phyloP scores from a whole-genome alignment of 1,140 invertebrate species.

The Papilio dardanus region DNA sequence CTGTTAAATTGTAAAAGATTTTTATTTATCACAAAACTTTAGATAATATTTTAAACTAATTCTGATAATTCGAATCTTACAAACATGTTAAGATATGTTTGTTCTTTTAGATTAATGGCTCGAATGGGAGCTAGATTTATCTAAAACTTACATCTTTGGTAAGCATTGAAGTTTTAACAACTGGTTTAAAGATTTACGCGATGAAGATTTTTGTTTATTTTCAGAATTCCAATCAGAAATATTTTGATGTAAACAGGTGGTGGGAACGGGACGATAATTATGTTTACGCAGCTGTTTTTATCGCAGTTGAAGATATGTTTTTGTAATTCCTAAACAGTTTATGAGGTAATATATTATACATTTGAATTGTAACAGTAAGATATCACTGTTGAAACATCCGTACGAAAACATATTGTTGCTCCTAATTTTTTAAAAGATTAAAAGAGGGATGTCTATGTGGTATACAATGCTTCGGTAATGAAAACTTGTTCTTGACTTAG shows the following conservation, averaged over 20 bases:
- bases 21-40: slow-evolving; percentile 5
- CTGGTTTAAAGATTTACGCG: neutral
- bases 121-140: slow-evolving; percentile 18
- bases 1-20: slow-evolving; percentile 18
- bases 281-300: neutral
- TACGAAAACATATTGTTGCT: too few species aligned
- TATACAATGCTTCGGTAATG: too few species aligned
- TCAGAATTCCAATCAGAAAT: slow-evolving; percentile 6
- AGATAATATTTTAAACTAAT: slow-evolving; percentile 17
- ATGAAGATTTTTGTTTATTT: slow-evolving; percentile 5
- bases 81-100: slow-evolving; percentile 32
- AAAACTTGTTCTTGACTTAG: too few species aligned
- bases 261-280: neutral
- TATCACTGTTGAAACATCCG: too few species aligned
- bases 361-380: neutral
- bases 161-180: slow-evolving; percentile 31
- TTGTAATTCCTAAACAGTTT: neutral
- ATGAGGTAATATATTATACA: neutral
- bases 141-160: slow-evolving; percentile 8
- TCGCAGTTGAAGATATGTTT: neutral
- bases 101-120: slow-evolving; percentile 28
- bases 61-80: slow-evolving; percentile 20
- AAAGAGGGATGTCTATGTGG: too few species aligned
- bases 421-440: too few species aligned
- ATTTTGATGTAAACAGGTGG: neutral